Percentiles rank a stretch among this genome's conserved stretches.
Evolutionary conservation across 2,888 invertebrate genomes (phyloP).

Genomic region (Polia nebulosa): DNA sequence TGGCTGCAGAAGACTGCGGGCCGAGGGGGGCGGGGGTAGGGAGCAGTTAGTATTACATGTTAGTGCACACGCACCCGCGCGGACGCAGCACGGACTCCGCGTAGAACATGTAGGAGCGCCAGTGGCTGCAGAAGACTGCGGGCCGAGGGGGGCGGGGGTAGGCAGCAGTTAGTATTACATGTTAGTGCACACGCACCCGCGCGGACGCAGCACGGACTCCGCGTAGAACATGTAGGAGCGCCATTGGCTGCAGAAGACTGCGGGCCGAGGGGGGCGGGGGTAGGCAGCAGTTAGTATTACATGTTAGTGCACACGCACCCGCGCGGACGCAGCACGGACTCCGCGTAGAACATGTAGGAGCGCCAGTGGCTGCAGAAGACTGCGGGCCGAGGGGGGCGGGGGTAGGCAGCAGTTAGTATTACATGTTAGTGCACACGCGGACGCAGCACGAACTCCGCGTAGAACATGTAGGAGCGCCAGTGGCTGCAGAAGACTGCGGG

Average conservation of each 20-base stretch:
- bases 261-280: background rate
- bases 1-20: conserved; percentile 92
- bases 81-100: conserved; percentile 91
- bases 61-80: conserved; percentile 80
- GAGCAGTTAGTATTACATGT: background rate
- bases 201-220: conserved; percentile 90
- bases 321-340: conserved; percentile 89
- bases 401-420: conserved; percentile 10
- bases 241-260: conserved; percentile 93
- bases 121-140: conserved; percentile 92
- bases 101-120: conserved; percentile 92
- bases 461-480: conserved; percentile 92
- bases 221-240: conserved; percentile 91
- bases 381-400: conserved; percentile 64
- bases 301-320: conserved; percentile 67
- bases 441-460: conserved; percentile 90
- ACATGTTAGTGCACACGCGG: conserved; percentile 72
- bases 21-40: background rate
- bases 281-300: conserved; percentile 8
- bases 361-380: conserved; percentile 93
- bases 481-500: conserved; percentile 92
- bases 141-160: background rate
- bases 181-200: conserved; percentile 66
- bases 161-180: background rate
- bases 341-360: conserved; percentile 91